Evolutionary conservation across 2,113 vertebrate genomes (phyloP).

Genomic region (Labeo catla): DNA sequence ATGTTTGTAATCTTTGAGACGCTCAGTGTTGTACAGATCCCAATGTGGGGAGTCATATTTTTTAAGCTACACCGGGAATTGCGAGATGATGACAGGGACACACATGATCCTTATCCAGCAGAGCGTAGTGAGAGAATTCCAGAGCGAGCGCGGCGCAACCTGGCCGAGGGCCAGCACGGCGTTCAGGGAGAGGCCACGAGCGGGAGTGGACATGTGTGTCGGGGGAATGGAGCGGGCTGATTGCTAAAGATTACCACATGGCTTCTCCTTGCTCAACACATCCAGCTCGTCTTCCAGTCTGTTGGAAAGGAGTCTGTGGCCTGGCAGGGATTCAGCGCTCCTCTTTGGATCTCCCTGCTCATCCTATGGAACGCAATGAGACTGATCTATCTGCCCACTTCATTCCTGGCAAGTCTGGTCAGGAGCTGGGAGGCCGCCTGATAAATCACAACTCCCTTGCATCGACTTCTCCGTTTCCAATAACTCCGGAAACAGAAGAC

Average conservation of each 20-base stretch:
- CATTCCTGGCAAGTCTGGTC: slow-evolving; percentile 56
- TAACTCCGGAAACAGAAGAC: slow-evolving; percentile 65
- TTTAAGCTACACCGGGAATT: slow-evolving; percentile 38
- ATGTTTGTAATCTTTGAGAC: background rate
- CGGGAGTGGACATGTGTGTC: slow-evolving; percentile 53
- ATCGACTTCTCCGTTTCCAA: slow-evolving; percentile 60
- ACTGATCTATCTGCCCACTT: slow-evolving; percentile 59
- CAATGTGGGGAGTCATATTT: slow-evolving; percentile 36
- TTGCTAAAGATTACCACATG: slow-evolving; percentile 85
- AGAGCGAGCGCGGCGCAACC: slow-evolving; percentile 58
- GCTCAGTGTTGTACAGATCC: background rate
- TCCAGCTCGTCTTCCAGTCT: slow-evolving; percentile 77
- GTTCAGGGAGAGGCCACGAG: slow-evolving; percentile 56
- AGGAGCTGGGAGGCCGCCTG: slow-evolving; percentile 62
- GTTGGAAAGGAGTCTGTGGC: slow-evolving; percentile 82
- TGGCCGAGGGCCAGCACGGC: slow-evolving; percentile 62
- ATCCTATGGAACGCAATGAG: slow-evolving; percentile 66
- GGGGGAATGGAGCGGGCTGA: slow-evolving; percentile 60
- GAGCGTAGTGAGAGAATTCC: slow-evolving; percentile 56
- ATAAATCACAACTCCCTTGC: slow-evolving; percentile 70
- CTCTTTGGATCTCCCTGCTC: slow-evolving; percentile 73
- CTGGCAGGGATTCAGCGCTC: slow-evolving; percentile 77
- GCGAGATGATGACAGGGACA: slow-evolving; percentile 49
- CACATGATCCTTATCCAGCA: slow-evolving; percentile 55
- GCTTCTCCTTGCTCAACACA: slow-evolving; percentile 72